A percentile compares a stretch with the other conserved stretches of the same genome.
These are phyloP conservation scores for Margaritifera margaritifera DNA, from an alignment of 2,888 invertebrate species.

Conservation along the genomic window DNA sequence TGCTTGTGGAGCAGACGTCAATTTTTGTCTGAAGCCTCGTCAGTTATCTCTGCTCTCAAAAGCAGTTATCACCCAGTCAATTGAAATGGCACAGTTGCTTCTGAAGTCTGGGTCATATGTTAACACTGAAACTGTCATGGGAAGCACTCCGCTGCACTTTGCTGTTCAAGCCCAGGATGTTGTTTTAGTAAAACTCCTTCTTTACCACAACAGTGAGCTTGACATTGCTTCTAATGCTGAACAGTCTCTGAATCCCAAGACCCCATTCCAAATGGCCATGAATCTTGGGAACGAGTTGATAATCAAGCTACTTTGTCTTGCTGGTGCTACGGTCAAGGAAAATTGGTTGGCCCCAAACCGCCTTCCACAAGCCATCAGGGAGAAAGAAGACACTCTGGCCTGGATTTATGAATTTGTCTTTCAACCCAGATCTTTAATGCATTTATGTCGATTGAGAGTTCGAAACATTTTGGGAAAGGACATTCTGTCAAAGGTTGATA, in stretches of 20 bases:
- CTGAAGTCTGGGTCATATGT: conserved; percentile 46
- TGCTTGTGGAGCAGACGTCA: conserved; percentile 50
- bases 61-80: conserved; percentile 43
- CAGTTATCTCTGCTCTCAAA: conserved; percentile 46
- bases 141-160: conserved; percentile 47
- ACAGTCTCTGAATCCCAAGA: conserved; percentile 48
- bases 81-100: conserved; percentile 46
- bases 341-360: conserved; percentile 28
- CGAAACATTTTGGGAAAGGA: conserved; percentile 33
- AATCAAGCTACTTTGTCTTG: conserved; percentile 49
- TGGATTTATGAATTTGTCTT: conserved; percentile 42
- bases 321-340: conserved; percentile 47
- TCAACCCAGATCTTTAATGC: conserved; percentile 41
- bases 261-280: conserved; percentile 59
- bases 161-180: conserved; percentile 49
- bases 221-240: conserved; percentile 42
- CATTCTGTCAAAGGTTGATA: conserved; percentile 25
- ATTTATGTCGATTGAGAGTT: conserved; percentile 39
- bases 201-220: conserved; percentile 57
- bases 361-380: conserved; percentile 28
- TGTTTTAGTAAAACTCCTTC: conserved; percentile 52
- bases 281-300: conserved; percentile 42
- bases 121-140: conserved; percentile 35
- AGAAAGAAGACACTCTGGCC: conserved; percentile 37
- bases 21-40: conserved; percentile 37